phyloP scores from a whole-genome alignment of 2,113 vertebrate species.

The Glaucomys volans region DNA sequence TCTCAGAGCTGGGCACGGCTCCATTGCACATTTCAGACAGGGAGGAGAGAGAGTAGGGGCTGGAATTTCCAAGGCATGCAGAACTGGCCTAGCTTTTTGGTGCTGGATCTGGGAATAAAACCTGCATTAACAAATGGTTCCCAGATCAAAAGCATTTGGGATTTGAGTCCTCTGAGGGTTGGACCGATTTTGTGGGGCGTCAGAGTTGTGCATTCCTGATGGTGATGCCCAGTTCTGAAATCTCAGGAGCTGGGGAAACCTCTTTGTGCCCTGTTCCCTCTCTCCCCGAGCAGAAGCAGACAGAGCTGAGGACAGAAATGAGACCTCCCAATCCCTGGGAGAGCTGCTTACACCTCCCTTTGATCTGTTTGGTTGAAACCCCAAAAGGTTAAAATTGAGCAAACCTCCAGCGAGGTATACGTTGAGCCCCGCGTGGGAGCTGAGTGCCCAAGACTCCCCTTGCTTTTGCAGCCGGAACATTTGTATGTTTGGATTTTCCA shows the following conservation, averaged over 20 bases:
- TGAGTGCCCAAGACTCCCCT: neutral
- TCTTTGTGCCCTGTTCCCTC: neutral
- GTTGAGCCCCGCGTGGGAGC: neutral
- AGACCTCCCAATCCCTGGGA: neutral
- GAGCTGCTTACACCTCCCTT: neutral
- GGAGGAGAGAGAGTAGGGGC: neutral
- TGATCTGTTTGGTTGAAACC: slow-evolving; percentile 42
- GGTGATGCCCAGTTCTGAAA: neutral
- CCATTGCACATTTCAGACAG: neutral
- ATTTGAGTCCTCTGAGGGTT: neutral
- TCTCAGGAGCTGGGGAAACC: neutral
- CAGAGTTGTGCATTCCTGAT: neutral
- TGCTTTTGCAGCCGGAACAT: slow-evolving; percentile 48
- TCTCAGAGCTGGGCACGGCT: accelerated
- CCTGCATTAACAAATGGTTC: neutral
- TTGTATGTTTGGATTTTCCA: slow-evolving; percentile 79
- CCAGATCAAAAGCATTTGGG: neutral
- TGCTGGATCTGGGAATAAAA: neutral
- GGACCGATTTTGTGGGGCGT: neutral
- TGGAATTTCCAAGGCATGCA: neutral
- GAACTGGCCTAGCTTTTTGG: neutral
- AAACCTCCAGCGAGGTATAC: neutral
- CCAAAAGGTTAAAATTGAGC: slow-evolving; percentile 26
- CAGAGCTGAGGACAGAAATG: neutral
- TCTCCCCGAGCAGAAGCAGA: neutral